Evolutionary conservation across 2,888 invertebrate genomes (phyloP), one percentile per base, ranked within the genome.

Genomic region (Taenaris catops): DNA sequence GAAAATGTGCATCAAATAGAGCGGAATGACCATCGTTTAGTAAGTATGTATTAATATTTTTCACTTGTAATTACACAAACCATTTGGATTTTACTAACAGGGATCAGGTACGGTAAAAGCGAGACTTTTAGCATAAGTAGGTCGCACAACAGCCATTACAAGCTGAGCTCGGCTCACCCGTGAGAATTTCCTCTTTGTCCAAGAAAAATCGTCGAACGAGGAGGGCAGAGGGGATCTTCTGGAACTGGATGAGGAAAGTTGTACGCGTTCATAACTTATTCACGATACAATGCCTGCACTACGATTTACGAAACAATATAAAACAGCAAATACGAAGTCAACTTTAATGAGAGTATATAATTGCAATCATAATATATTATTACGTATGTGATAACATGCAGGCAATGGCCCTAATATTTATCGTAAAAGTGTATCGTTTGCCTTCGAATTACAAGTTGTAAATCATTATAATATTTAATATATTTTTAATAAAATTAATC

Each of bases 181-280:
- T 51, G 55, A 62, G 50, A 56, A 59, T 58, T 58, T 52, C 61
- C 63, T 49, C 42, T 44, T 28, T 36, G 33, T 40, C 40, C 25
- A 42, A 41, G 44, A 52, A 53, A 62, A 59, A 45, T 48, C 43
- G 46, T 46, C 33, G 19, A 34, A 14, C 41, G 43, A 41, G 60
- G 51, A 63, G 58, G 58, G 61, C 46, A 55, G 47, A 46, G 53
- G 28, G 49, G 70, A 27, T 62, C 75, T 47, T 12, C 26, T 42
- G 49, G 55, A 18, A 34, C 27, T 66, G 69, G 78, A 32, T 41
- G 43, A 40, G 53, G 53, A 60, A 68, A 70, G 63, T 73, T 66
- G 64, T 61, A 66, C 63, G 63, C 64, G 58, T 66, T 73, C 70
- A 76, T 80, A 71, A 79, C 75, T 80, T 79, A 81, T 80, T 79